Conservation (phyloP, 2,113 vertebrate genomes). For the Podocnemis expansa region DNA sequence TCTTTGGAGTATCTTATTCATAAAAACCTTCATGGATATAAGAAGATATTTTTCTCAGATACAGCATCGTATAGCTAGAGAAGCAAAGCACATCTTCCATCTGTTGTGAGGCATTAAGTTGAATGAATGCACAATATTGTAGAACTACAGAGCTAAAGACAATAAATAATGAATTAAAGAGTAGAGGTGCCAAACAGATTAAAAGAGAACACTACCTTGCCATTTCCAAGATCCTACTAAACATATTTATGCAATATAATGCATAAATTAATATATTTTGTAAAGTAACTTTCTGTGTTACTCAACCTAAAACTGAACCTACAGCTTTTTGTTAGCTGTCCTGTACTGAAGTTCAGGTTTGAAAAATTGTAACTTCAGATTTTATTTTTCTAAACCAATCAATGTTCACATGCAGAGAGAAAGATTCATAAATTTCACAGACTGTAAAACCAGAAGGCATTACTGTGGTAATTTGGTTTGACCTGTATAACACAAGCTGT, state of each 20-base stretch:
- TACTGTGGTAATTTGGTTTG: not conserved
- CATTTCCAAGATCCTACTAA: not conserved
- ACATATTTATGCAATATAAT: not conserved
- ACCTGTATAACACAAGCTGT: not conserved
- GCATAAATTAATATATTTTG: not conserved
- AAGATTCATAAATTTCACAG: not conserved
- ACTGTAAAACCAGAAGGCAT: not conserved
- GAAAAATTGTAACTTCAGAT: not conserved
- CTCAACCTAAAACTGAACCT: not conserved
- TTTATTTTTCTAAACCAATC: conserved; percentile 4
- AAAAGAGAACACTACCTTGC: not conserved
- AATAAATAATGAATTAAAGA: conserved; percentile 1
- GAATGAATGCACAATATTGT: not conserved
- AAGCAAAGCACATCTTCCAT: not conserved
- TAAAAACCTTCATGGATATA: not conserved
- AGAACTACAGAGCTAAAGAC: not conserved
- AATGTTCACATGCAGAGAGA: not conserved
- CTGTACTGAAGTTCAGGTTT: not conserved
- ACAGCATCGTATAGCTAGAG: not conserved
- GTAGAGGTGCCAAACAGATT: not conserved
- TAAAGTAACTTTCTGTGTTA: not conserved
- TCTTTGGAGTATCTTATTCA: not conserved
- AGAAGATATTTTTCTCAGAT: not conserved
- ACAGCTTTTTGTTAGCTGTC: not conserved
- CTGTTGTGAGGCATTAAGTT: not conserved